Base-by-base conservation (phyloP, 2,113 vertebrate species). In the Nothoprocta perdicaria region DNA sequence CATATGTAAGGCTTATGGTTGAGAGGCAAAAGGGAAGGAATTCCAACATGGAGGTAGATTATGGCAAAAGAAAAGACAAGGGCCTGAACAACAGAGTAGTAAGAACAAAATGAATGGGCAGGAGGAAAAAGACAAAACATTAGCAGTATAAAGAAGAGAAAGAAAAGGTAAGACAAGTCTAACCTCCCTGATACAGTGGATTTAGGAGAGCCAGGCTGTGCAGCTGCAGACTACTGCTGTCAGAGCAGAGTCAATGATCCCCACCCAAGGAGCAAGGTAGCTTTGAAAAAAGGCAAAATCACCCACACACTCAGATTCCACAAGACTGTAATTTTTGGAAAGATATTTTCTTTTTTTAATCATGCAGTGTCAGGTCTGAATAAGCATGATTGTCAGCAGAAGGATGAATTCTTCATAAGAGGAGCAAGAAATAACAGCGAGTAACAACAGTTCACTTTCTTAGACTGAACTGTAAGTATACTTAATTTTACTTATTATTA, bases 41-140 rank as follows among this genome's bases (percentile, higher is more conserved):
- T 41, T 81, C 58, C 86, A 57, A 50, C 57, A 52, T 6, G 2
- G 0, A 19, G 77, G n/a, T 41, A 38, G 35, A 15, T 40, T 76
- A 27, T 0, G 0, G 15, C 75, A 43, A 88, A 83, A 29, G 26
- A 71, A 38, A 84, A 48, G 13, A 57, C 12, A 7, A 0, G 0
- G 26, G 22, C 23, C 8, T 69, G 23, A 89, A 52, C 26, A 62
- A 27, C 1, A 10, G 45, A 40, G 73, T n/a, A 69, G 69, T 1
- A 50, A 6, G 13, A 72, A 16, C 38, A 79, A 85, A 73, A 82
- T 18, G 2, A 92, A 73, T 33, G 14, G 7, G 7, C 48, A 80
- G 35, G 10, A 78, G 6, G 26, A 76, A 88, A 63, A 22, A 73
- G 4, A 19, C 23, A 73, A 87, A 89, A 72, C 19, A 68, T 62